phyloP scores from a whole-genome alignment of 2,797 vertebrate genomes.

The Neosilurus mollespiculum region DNA sequence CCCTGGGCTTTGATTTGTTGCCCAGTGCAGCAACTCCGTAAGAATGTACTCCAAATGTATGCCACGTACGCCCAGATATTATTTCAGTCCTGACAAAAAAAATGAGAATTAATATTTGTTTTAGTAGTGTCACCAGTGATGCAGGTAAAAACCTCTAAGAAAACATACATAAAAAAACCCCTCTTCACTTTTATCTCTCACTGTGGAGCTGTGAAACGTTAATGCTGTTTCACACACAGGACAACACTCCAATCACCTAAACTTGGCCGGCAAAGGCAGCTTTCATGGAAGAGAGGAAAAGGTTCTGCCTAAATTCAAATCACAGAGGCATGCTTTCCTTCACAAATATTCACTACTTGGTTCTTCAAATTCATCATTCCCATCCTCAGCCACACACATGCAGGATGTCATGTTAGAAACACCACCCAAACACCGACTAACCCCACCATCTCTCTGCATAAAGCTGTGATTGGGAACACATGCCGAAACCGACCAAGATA shows the following conservation, averaged over 20 bases:
- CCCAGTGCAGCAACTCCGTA: neutral
- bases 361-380: conserved; percentile 29
- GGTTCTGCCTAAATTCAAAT: conserved; percentile 10
- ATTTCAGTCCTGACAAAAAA: neutral
- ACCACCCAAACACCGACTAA: conserved; percentile 45
- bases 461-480: conserved; percentile 46
- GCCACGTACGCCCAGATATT: neutral
- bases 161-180: neutral
- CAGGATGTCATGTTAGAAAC: conserved; percentile 7
- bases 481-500: conserved; percentile 52
- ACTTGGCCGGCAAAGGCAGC: neutral
- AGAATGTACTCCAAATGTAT: neutral
- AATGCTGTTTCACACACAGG: neutral
- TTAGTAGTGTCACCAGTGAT: neutral
- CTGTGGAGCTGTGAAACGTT: neutral
- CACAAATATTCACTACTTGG: conserved; percentile 17
- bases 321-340: neutral
- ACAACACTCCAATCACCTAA: neutral
- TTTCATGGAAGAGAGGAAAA: conserved; percentile 18
- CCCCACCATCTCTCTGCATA: conserved; percentile 48
- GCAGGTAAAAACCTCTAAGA: neutral
- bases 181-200: neutral
- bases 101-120: neutral
- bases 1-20: neutral
- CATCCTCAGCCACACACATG: conserved; percentile 37